phyloP scores from a whole-genome alignment of 2,113 vertebrate genomes.

The Platysteira castanea region DNA sequence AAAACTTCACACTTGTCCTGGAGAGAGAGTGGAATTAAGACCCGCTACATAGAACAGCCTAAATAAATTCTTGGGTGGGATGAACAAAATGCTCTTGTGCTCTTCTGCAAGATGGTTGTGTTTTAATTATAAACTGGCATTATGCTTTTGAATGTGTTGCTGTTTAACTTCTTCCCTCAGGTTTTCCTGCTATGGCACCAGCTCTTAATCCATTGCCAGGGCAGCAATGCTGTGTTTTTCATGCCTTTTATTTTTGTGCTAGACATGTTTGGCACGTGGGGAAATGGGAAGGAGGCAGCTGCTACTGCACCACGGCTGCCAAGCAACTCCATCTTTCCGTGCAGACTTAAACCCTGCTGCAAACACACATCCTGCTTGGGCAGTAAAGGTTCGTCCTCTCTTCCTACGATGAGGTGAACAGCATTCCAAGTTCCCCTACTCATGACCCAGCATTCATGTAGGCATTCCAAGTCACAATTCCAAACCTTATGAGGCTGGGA shows the following conservation, averaged over 20 bases:
- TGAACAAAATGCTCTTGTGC: not conserved
- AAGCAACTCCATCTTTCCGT: not conserved
- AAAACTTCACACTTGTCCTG: constrained; percentile 9
- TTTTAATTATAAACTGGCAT: not conserved
- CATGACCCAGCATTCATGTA: not conserved
- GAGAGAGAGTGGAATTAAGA: not conserved
- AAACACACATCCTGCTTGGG: not conserved
- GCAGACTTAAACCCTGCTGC: not conserved
- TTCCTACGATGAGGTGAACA: not conserved
- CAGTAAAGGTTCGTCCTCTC: not conserved
- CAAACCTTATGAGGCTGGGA: not conserved
- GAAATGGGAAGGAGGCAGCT: not conserved
- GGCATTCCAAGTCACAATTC: not conserved
- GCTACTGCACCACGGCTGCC: not conserved
- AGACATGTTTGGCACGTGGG: not conserved
- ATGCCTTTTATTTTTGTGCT: not conserved
- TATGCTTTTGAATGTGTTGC: not conserved
- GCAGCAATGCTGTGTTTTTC: not conserved
- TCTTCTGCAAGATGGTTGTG: not conserved
- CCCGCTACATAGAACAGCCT: not conserved
- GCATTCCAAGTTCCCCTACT: not conserved
- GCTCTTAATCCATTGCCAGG: not conserved
- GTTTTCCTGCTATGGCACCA: not conserved
- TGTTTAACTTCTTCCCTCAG: not conserved
- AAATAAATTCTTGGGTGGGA: not conserved